Evolutionary conservation across 2,113 vertebrate species (phyloP).

Genomic region (Paramormyrops kingsleyae): DNA sequence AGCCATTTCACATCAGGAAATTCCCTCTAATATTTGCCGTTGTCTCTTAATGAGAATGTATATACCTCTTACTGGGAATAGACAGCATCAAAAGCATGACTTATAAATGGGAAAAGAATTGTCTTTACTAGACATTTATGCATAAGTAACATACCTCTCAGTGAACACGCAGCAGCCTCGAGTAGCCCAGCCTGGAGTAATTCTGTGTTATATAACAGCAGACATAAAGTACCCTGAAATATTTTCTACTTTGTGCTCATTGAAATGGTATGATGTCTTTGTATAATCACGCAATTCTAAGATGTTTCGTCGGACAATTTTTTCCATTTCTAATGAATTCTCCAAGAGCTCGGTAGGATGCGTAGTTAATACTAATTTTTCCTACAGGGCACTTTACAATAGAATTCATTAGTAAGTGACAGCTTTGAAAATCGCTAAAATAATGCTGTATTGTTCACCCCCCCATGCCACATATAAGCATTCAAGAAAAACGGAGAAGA

Average conservation of each 20-base stretch:
- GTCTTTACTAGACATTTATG: background rate
- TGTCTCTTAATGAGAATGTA: background rate
- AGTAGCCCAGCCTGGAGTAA: background rate
- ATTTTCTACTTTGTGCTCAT: background rate
- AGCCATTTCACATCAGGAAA: background rate
- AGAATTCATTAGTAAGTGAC: slow-evolving; percentile 6
- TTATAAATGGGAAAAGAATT: background rate
- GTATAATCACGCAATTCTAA: background rate
- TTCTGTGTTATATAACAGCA: background rate
- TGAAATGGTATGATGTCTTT: background rate
- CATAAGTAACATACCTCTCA: background rate
- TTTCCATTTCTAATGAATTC: background rate
- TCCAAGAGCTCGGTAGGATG: background rate
- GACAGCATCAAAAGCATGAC: background rate
- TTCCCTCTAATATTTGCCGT: background rate
- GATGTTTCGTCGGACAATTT: background rate
- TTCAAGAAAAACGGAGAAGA: background rate
- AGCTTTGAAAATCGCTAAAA: background rate
- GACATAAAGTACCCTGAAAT: background rate
- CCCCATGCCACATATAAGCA: background rate
- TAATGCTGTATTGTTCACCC: background rate
- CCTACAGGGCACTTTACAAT: background rate
- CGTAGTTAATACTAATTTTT: background rate
- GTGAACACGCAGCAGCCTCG: background rate
- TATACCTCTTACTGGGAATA: background rate